Evolutionary conservation across 2,888 invertebrate species (phyloP).

Genomic region (Hipparchia semele): DNA sequence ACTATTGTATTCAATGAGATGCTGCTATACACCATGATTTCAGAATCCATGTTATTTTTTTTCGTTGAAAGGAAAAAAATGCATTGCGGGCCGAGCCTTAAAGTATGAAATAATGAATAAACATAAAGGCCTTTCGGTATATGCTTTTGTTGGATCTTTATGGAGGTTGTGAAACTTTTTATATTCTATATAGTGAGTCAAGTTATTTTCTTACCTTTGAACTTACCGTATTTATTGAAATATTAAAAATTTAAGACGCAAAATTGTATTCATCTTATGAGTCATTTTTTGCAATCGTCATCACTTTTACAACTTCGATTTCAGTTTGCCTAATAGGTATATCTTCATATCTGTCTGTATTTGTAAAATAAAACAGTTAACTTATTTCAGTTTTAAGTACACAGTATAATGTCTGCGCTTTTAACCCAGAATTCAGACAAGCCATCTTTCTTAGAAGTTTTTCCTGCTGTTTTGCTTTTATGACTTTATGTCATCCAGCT

Average conservation of each 20-base stretch:
- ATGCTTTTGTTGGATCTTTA: conserved; percentile 8
- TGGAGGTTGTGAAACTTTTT: conserved; percentile 11
- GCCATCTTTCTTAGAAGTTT: too few relatives aligned
- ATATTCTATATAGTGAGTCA: conserved; percentile 2
- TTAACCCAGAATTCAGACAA: too few relatives aligned
- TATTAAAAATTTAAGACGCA: background rate
- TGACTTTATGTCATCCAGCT: too few relatives aligned
- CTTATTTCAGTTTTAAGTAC: too few relatives aligned
- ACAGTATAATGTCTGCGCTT: too few relatives aligned
- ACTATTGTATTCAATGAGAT: conserved; percentile 16
- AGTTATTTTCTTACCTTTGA: conserved; percentile 9
- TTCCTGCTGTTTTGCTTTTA: too few relatives aligned
- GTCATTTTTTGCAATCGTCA: too few relatives aligned
- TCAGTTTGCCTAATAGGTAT: too few relatives aligned
- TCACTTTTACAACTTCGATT: too few relatives aligned
- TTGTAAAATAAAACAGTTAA: too few relatives aligned
- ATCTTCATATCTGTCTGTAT: too few relatives aligned
- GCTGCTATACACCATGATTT: conserved; percentile 1
- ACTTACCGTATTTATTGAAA: background rate
- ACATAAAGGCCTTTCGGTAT: conserved; percentile 6
- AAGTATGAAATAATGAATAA: conserved; percentile 12
- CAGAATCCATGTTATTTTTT: conserved; percentile 1
- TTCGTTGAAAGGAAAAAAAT: background rate
- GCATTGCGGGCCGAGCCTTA: background rate
- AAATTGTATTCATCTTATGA: too few relatives aligned